phyloP scores from a whole-genome alignment of 1,140 invertebrate genomes.

The Penaeus chinensis region DNA sequence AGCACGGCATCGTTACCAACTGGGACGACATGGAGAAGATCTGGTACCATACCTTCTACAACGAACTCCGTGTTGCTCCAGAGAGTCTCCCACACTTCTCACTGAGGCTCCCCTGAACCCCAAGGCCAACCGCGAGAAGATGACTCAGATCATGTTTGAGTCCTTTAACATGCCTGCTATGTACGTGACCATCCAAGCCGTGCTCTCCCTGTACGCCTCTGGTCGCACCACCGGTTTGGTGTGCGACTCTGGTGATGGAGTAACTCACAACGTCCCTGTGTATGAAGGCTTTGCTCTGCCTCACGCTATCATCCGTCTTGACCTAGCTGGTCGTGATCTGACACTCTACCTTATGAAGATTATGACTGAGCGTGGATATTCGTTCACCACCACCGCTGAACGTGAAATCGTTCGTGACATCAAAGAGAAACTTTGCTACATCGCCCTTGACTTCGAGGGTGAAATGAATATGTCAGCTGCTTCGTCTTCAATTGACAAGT shows the following conservation, averaged over 20 bases:
- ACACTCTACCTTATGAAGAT: constrained; percentile 4
- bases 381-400: constrained; percentile 12
- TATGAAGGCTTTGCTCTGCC: constrained; percentile 34
- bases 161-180: constrained; percentile 93
- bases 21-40: constrained; percentile 98
- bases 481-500: constrained; percentile 50
- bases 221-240: constrained; percentile 88
- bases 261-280: constrained; percentile 39
- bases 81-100: constrained; percentile 92
- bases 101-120: constrained; percentile 90
- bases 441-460: neutral
- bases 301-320: constrained; percentile 12
- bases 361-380: constrained; percentile 6
- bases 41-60: constrained; percentile 96
- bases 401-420: constrained; percentile 19
- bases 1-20: constrained; percentile 95
- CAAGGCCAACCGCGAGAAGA: constrained; percentile 89
- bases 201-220: constrained; percentile 90
- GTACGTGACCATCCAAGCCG: constrained; percentile 93
- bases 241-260: constrained; percentile 44
- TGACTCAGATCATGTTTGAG: constrained; percentile 94
- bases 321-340: constrained; percentile 3
- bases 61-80: constrained; percentile 93
- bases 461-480: constrained; percentile 47
- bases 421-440: constrained; percentile 10